A percentile compares a stretch with the other conserved stretches of the same genome.
These are phyloP conservation scores for Corythucha ciliata DNA, from an alignment of 2,888 invertebrate species.

Conservation along the genomic window DNA sequence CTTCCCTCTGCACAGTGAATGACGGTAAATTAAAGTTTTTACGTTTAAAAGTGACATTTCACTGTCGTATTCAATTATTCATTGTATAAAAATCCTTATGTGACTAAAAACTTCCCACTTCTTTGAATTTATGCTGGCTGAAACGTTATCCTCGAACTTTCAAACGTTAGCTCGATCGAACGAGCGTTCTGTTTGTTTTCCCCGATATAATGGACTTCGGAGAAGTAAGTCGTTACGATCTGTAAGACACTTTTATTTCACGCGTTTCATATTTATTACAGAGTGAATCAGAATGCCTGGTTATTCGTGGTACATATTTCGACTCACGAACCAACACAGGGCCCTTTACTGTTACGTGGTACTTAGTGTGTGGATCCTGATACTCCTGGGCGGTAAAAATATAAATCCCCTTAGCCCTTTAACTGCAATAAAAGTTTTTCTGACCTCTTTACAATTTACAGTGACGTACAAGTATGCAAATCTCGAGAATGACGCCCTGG, in stretches of 20 bases:
- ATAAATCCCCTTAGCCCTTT: not conserved
- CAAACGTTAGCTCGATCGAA: too few relatives aligned
- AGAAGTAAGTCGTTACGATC: not conserved
- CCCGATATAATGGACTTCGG: not conserved
- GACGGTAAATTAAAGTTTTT: too few relatives aligned
- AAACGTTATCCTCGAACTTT: too few relatives aligned
- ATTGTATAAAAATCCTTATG: too few relatives aligned
- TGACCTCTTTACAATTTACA: constrained; percentile 40
- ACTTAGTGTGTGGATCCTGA: constrained; percentile 71
- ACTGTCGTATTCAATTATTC: too few relatives aligned
- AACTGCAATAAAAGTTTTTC: not conserved
- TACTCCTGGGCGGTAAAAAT: constrained; percentile 60
- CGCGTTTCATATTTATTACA: not conserved
- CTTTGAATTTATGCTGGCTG: too few relatives aligned
- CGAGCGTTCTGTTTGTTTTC: not conserved
- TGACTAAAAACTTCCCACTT: too few relatives aligned
- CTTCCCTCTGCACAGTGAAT: too few relatives aligned
- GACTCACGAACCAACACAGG: constrained; percentile 59
- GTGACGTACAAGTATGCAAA: constrained; percentile 73
- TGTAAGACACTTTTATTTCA: constrained; percentile 9
- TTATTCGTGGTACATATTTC: constrained; percentile 42
- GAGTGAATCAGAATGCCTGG: not conserved
- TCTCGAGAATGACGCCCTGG: constrained; percentile 44
- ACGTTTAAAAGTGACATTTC: too few relatives aligned
- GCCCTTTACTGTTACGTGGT: constrained; percentile 74